Evolutionary conservation across 2,797 vertebrate species (phyloP).

Genomic region (Lagodon rhomboides): DNA sequence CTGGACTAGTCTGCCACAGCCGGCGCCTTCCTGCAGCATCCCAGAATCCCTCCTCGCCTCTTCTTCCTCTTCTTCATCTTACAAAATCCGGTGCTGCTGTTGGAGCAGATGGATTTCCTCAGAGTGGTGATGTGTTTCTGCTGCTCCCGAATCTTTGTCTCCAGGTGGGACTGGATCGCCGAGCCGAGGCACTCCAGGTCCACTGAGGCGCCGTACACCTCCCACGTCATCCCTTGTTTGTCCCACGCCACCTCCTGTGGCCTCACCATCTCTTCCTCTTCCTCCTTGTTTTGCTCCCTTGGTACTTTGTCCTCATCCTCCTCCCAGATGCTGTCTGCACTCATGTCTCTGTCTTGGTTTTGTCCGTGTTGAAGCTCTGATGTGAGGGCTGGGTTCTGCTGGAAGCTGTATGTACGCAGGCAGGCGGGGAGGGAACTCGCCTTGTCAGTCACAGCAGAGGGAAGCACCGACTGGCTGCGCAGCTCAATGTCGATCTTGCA

Average conservation of each 20-base stretch:
- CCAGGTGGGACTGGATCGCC: conserved; percentile 93
- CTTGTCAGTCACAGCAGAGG: background rate
- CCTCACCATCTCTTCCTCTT: conserved; percentile 74
- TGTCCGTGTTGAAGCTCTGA: background rate
- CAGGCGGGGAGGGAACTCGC: conserved; percentile 51
- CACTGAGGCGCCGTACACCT: conserved; percentile 90
- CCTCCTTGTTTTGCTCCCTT: conserved; percentile 28
- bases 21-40: conserved; percentile 65
- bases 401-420: conserved; percentile 44
- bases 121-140: conserved; percentile 87
- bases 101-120: conserved; percentile 88
- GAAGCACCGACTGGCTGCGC: conserved; percentile 53
- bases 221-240: conserved; percentile 96
- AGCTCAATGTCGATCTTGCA: conserved; percentile 78
- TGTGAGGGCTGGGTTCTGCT: conserved; percentile 15
- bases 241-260: conserved; percentile 92
- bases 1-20: conserved; percentile 34
- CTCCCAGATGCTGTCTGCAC: conserved; percentile 41
- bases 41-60: conserved; percentile 51
- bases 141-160: conserved; percentile 90
- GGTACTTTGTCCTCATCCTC: background rate
- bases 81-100: conserved; percentile 77
- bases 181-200: conserved; percentile 91
- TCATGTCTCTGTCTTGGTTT: conserved; percentile 4
- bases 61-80: conserved; percentile 82